Evolutionary conservation across 2,797 vertebrate genomes (phyloP), one percentile per base, ranked within the genome.

Genomic region (Scleropages formosus): DNA sequence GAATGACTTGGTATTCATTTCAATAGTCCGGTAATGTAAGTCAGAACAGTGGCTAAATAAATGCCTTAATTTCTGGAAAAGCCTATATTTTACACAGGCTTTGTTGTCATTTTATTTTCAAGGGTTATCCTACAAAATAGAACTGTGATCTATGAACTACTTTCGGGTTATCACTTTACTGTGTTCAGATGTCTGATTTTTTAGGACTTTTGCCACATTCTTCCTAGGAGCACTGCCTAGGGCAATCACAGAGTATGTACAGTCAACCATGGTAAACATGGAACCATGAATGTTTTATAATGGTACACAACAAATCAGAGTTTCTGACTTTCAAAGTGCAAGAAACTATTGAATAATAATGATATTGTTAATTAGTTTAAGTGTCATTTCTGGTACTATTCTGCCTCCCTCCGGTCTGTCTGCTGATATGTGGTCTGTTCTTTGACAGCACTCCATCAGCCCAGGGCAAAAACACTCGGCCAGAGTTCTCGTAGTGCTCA

Each of bases 41-140:
- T 65, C 51, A 71, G 27, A 24, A 71, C 20, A 71, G 80, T 76
- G 47, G 47, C 78, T 80, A 80, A 85, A 82, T 82, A 77, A 85
- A 86, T 79, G 86, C 85, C 88, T 90, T 90, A 88, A 88, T 77
- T 80, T 77, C 68, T 76, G 4, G 44, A 11, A 26, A 13, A 16
- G 79, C 71, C 71, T 0, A 72, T 86, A 82, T 72, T 53, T 26
- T 80, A 82, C 80, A 78, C 77, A 72, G 73, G 63, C 31, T 83
- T 81, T 78, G 78, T 79, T 80, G 68, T 78, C 24, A 75, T 67
- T 56, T 58, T 7, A 62, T 22, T 39, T 39, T 39, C 27, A 31
- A 26, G 22, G 9, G 7, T 59, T 47, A 44, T 16, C 63, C n/a
- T 75, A 51, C 9, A 46, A 60, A 47, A 60, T 49, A 47, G 16